A percentile compares a stretch with the other conserved stretches of the same genome.
Conservation (phyloP, 2,888 invertebrate genomes). For the Nomada hirtipes region DNA sequence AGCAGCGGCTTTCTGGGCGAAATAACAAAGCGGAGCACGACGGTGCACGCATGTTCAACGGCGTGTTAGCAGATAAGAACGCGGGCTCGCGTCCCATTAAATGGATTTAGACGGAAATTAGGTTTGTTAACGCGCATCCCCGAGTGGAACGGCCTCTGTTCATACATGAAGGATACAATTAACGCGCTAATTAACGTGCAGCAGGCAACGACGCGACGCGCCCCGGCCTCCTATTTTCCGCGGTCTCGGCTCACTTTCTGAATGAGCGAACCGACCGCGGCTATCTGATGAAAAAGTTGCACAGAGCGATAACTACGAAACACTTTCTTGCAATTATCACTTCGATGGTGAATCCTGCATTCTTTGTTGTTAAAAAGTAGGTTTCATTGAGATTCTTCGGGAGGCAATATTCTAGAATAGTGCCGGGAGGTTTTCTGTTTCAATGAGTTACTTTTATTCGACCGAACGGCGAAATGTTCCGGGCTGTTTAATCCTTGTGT, state of each 20-base stretch:
- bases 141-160: conserved; percentile 63
- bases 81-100: conserved; percentile 59
- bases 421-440: too few relatives aligned
- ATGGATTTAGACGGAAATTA: conserved; percentile 66
- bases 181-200: conserved; percentile 62
- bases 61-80: conserved; percentile 54
- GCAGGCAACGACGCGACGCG: conserved; percentile 43
- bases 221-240: conserved; percentile 59
- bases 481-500: too few relatives aligned
- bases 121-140: conserved; percentile 63
- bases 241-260: conserved; percentile 30
- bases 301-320: background rate
- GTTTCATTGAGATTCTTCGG: background rate
- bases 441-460: too few relatives aligned
- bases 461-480: too few relatives aligned
- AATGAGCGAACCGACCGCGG: conserved; percentile 14
- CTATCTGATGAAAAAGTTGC: conserved; percentile 29
- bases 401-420: too few relatives aligned
- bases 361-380: background rate
- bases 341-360: background rate
- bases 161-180: conserved; percentile 68
- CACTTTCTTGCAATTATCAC: background rate
- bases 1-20: conserved; percentile 38
- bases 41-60: conserved; percentile 42
- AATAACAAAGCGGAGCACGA: conserved; percentile 32